phyloP scores from a whole-genome alignment of 2,888 invertebrate genomes.

The Corbicula japonica region DNA sequence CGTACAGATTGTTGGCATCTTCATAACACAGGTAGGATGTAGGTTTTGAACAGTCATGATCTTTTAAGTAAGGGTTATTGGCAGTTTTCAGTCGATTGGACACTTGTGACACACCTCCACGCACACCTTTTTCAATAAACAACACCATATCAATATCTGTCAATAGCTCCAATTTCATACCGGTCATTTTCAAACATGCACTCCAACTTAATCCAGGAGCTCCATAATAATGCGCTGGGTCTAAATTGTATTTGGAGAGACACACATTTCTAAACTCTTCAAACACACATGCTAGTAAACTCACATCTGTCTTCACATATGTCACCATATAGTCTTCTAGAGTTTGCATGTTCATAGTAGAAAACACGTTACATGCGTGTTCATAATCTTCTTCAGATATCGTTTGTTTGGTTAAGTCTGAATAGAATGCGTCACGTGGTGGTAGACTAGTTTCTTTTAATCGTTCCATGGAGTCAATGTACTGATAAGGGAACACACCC shows the following conservation, averaged over 20 bases:
- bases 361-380: conserved; percentile 19
- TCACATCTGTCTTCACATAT: conserved; percentile 73
- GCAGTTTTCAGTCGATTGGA: conserved; percentile 74
- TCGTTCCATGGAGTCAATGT: conserved; percentile 71
- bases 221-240: conserved; percentile 76
- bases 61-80: conserved; percentile 70
- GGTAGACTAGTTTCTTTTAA: conserved; percentile 73
- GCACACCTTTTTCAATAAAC: conserved; percentile 63
- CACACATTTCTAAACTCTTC: conserved; percentile 78
- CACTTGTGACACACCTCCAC: conserved; percentile 63
- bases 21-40: conserved; percentile 48
- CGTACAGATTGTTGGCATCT: conserved; percentile 51
- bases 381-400: conserved; percentile 12
- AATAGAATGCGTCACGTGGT: conserved; percentile 50
- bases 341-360: conserved; percentile 3
- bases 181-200: conserved; percentile 76
- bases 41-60: conserved; percentile 58
- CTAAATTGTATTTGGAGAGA: conserved; percentile 71
- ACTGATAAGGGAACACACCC: conserved; percentile 81
- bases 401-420: conserved; percentile 2
- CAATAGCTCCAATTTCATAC: conserved; percentile 73
- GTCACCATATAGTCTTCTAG: conserved; percentile 8
- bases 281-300: conserved; percentile 79
- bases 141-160: conserved; percentile 75
- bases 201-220: conserved; percentile 80